These are phyloP conservation scores for Lepidochrysops patricia DNA, from an alignment of 2,888 invertebrate species.

Conservation along the genomic window DNA sequence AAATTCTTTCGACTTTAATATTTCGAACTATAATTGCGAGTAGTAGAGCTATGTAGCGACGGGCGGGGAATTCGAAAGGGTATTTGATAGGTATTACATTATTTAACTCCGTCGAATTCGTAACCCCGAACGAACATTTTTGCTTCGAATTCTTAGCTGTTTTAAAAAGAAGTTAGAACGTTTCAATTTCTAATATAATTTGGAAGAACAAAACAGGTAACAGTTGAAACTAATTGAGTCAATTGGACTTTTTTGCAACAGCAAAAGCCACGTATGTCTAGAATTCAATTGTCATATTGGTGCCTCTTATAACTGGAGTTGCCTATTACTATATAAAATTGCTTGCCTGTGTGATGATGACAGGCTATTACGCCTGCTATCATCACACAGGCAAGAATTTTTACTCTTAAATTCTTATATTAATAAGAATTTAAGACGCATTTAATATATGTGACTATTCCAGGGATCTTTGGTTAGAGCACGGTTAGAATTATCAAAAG, in stretches of 20 bases:
- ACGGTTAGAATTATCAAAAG: no score
- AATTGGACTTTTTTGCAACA: not conserved
- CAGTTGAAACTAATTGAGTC: not conserved
- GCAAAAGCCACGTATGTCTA: no score
- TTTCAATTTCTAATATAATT: not conserved
- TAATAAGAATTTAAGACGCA: no score
- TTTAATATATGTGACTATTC: no score
- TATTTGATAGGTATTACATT: constrained; percentile 60
- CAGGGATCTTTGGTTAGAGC: no score
- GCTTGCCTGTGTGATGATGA: no score
- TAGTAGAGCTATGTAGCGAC: constrained; percentile 36
- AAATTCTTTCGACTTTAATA: constrained; percentile 62
- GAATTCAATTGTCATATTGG: no score
- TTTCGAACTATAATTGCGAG: constrained; percentile 50
- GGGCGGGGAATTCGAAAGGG: constrained; percentile 47
- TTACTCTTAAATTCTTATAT: no score
- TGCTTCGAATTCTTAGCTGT: not conserved
- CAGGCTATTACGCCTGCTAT: no score
- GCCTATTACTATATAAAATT: no score
- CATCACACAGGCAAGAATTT: no score
- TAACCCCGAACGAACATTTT: constrained; percentile 17
- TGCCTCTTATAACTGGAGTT: no score
- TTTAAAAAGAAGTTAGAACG: not conserved
- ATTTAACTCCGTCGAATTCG: constrained; percentile 49
- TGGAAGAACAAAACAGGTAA: not conserved